Evolutionary conservation across 2,888 invertebrate genomes (phyloP), one percentile per base, ranked within the genome.

Genomic region (Dioctria rufipes): DNA sequence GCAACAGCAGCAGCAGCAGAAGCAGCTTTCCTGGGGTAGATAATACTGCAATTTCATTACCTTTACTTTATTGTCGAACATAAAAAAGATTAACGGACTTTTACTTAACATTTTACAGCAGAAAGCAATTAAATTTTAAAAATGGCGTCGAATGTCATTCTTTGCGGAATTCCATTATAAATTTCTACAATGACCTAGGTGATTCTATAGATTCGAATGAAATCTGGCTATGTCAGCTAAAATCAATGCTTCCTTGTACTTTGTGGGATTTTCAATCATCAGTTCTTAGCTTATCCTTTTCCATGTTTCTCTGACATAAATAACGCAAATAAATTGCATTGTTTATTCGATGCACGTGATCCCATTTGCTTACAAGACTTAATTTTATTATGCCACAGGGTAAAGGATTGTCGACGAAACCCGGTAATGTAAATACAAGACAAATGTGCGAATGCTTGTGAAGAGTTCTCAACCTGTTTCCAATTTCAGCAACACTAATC

Each of bases 401-500:
- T 25, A 75, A 75, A 75, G 73, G 73, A 60, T 75, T 25, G 25
- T 25, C 60, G 73, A 75, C 60, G 73, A 75, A 13, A 5, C 39
- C 73, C 60, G 60, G 11, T 40, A 25, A 25, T 25, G 25, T 5
- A 37, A 40, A 73, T 54, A 9, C 13, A 25, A 58, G 43, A 11
- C 11, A 61, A 37, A 25, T 25, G 25, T 25, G 37, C 43, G 25
- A 25, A 46, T 54, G 39, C 66, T 66, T 40, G n/a, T 39, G 51
- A 37, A 42, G 42, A 66, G 54, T 5, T 51, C 25, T 78, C 81
- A 66, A 78, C 67, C 81, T 81, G 71, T 80, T 82, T 80, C 80
- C 82, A 82, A 82, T 82, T 82, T 80, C 78, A 43, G 77, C 77
- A 75, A 58, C 66, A 83, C 83, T 84, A 84, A 84, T 84, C 84